A percentile compares a stretch with the other conserved stretches of the same genome.
These are phyloP conservation scores for Lasiurus cinereus DNA, from an alignment of 2,113 vertebrate genomes.

Conservation along the genomic window DNA sequence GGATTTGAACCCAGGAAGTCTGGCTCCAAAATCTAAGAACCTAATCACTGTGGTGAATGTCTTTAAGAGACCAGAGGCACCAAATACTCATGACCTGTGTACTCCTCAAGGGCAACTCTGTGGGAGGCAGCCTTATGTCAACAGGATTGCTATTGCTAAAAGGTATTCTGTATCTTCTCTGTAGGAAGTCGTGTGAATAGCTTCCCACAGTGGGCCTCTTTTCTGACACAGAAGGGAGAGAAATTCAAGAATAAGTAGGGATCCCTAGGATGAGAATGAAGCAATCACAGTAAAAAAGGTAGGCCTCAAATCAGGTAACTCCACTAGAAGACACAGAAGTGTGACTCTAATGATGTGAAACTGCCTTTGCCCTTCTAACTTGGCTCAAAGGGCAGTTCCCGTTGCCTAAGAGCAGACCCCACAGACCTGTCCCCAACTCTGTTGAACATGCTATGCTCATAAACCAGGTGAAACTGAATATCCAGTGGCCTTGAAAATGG, in stretches of 20 bases:
- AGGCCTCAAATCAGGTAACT: not conserved
- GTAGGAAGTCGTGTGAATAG: not conserved
- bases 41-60: not conserved
- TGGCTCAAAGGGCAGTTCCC: constrained; percentile 28
- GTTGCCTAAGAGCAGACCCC: not conserved
- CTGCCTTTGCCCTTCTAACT: not conserved
- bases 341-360: not conserved
- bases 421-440: not conserved
- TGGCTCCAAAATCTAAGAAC: not conserved
- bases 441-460: not conserved
- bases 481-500: not conserved
- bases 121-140: not conserved
- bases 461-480: not conserved
- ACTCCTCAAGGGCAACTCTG: not conserved
- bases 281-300: not conserved
- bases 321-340: not conserved
- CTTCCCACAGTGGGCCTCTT: not conserved
- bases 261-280: not conserved
- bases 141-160: not conserved
- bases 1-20: not conserved
- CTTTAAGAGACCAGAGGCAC: not conserved
- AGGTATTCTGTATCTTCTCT: not conserved
- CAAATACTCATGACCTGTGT: not conserved
- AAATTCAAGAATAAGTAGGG: not conserved
- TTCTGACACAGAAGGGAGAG: not conserved